Evolutionary conservation across 2,797 vertebrate genomes (phyloP).

Genomic region (Leuciscus waleckii): DNA sequence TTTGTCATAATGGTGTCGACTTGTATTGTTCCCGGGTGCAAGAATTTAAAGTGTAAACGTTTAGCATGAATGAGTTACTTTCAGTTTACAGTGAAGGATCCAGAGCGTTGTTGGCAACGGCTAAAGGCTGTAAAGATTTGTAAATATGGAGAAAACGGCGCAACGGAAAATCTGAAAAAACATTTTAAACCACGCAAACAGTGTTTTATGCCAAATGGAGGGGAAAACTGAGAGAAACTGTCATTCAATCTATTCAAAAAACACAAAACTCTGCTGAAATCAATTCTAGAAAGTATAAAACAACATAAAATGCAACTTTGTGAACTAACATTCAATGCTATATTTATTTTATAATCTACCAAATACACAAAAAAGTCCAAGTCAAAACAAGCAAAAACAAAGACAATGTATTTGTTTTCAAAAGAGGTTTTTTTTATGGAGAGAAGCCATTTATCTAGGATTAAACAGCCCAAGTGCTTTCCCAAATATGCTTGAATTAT

Average conservation of each 20-base stretch:
- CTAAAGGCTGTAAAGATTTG: not conserved
- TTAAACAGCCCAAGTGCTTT: not conserved
- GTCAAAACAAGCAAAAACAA: not conserved
- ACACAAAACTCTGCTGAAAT: not conserved
- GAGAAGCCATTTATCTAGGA: not conserved
- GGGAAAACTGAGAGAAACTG: no score
- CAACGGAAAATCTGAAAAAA: no score
- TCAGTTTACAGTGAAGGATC: not conserved
- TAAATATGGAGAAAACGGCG: no score
- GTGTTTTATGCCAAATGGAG: no score
- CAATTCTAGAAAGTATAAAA: not conserved
- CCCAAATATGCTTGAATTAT: not conserved
- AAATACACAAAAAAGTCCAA: not conserved
- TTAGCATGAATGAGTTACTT: not conserved
- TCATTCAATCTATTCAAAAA: no score
- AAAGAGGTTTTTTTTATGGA: no score
- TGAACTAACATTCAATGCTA: not conserved
- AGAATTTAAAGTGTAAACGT: not conserved
- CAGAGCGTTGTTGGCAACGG: not conserved
- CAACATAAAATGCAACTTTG: not conserved
- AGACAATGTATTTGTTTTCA: not conserved
- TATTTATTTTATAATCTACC: not conserved
- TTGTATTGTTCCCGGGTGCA: not conserved
- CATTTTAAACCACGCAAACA: no score
- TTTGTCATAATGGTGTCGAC: not conserved